These are phyloP conservation scores for Bubo scandiacus DNA, from an alignment of 2,113 vertebrate genomes.

Conservation along the genomic window DNA sequence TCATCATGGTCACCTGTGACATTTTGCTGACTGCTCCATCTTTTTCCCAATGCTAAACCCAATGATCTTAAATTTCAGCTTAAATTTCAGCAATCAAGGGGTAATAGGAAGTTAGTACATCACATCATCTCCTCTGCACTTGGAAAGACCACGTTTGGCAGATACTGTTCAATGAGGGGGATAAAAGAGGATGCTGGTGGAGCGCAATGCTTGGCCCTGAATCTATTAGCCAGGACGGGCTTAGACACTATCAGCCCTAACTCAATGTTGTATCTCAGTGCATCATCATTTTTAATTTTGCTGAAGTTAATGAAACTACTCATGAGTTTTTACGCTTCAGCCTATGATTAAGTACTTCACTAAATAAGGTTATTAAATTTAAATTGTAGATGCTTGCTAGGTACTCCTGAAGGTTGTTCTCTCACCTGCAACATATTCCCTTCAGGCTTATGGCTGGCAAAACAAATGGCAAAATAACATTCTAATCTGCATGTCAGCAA, in stretches of 20 bases:
- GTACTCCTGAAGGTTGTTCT: slow-evolving; percentile 50
- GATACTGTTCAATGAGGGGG: background rate
- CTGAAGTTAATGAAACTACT: slow-evolving; percentile 39
- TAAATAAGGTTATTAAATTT: slow-evolving; percentile 58
- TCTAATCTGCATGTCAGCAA: slow-evolving; percentile 38
- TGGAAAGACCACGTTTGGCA: background rate
- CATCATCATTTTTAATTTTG: slow-evolving; percentile 14
- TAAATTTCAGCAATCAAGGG: background rate
- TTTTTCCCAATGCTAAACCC: background rate
- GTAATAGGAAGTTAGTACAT: background rate
- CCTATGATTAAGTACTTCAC: slow-evolving; percentile 56
- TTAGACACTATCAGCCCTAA: background rate
- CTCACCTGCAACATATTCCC: slow-evolving; percentile 28
- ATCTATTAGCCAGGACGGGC: background rate
- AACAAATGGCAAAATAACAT: slow-evolving; percentile 30
- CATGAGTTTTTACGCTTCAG: slow-evolving; percentile 33
- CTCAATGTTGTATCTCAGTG: background rate
- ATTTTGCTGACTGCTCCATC: slow-evolving; percentile 40
- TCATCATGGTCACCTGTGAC: slow-evolving; percentile 16
- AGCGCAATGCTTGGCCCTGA: background rate
- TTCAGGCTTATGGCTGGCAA: slow-evolving; percentile 9
- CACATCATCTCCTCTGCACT: background rate
- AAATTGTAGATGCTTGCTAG: slow-evolving; percentile 53
- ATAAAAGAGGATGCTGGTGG: background rate
- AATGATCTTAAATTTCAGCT: background rate